Conservation (phyloP, 2,888 invertebrate species). For the Notodonta ziczac region DNA sequence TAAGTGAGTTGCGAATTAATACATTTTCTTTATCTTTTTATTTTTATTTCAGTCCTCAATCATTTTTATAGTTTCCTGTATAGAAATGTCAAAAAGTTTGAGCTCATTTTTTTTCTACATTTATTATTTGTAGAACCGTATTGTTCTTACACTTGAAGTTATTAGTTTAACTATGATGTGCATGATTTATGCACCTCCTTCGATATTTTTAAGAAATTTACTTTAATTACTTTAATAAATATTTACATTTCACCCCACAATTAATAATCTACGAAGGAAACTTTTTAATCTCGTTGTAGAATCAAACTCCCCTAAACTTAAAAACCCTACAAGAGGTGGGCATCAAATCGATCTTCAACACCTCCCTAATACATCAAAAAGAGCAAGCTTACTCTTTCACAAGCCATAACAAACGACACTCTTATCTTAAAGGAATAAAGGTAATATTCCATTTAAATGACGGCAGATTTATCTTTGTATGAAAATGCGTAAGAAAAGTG, state of each 20-base stretch:
- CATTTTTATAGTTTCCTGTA: too few species aligned
- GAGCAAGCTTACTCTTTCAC: slow-evolving; percentile 22
- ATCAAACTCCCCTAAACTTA: slow-evolving; percentile 32
- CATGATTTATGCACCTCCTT: too few species aligned
- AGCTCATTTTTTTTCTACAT: too few species aligned
- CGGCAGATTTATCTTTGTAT: slow-evolving; percentile 2
- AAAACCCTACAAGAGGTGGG: slow-evolving; percentile 42
- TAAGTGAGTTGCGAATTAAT: not conserved
- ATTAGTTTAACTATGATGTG: too few species aligned
- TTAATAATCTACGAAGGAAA: not conserved
- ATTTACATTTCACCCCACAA: not conserved
- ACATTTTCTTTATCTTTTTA: not conserved
- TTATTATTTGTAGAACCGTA: too few species aligned
- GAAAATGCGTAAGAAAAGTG: slow-evolving; percentile 16
- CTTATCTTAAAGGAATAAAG: slow-evolving; percentile 13
- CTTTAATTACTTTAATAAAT: not conserved
- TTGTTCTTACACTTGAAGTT: too few species aligned
- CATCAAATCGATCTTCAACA: slow-evolving; percentile 43
- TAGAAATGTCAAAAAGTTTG: too few species aligned
- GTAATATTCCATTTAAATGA: not conserved
- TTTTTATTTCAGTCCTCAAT: too few species aligned
- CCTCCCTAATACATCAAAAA: slow-evolving; percentile 43
- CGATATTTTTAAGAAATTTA: too few species aligned
- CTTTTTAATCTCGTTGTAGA: slow-evolving; percentile 18
- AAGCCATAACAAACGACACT: slow-evolving; percentile 10